A percentile compares a stretch with the other conserved stretches of the same genome.
phyloP scores from a whole-genome alignment of 2,888 invertebrate species.

The Drosophila ustulata region DNA sequence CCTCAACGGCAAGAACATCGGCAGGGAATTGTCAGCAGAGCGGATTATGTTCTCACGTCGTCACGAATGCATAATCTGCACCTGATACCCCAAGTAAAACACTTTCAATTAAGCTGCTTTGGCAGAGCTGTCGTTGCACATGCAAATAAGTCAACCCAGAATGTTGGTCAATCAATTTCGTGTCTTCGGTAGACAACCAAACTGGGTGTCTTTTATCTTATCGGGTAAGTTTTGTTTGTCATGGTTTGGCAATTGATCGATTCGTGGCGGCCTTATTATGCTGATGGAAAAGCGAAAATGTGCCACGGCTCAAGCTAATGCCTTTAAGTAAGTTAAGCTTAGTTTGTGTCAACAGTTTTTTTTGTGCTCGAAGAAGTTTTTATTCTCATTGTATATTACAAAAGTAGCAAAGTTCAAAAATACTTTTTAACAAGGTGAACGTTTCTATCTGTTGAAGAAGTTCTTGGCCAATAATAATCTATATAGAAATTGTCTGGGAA shows the following conservation, averaged over 20 bases:
- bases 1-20: neutral
- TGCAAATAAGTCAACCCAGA: neutral
- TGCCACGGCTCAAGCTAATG: neutral
- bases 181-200: neutral
- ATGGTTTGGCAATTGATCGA: conserved; percentile 25
- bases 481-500: conserved; percentile 3
- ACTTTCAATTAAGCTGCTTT: conserved; percentile 31
- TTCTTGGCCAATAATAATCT: conserved; percentile 4
- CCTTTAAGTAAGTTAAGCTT: neutral
- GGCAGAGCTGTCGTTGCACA: conserved; percentile 11
- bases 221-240: conserved; percentile 5
- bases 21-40: neutral
- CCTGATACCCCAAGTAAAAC: neutral
- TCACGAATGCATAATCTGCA: conserved; percentile 25
- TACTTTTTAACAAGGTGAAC: neutral
- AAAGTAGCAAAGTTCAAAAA: neutral
- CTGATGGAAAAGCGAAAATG: neutral
- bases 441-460: neutral
- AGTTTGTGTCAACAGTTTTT: neutral
- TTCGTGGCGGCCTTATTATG: conserved; percentile 16
- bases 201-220: conserved; percentile 13
- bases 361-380: neutral
- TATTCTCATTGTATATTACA: neutral
- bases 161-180: conserved; percentile 10
- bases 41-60: conserved; percentile 14